A percentile compares a stretch with the other conserved stretches of the same genome.
phyloP scores from a whole-genome alignment of 2,888 invertebrate species.

The Agrochola lota region DNA sequence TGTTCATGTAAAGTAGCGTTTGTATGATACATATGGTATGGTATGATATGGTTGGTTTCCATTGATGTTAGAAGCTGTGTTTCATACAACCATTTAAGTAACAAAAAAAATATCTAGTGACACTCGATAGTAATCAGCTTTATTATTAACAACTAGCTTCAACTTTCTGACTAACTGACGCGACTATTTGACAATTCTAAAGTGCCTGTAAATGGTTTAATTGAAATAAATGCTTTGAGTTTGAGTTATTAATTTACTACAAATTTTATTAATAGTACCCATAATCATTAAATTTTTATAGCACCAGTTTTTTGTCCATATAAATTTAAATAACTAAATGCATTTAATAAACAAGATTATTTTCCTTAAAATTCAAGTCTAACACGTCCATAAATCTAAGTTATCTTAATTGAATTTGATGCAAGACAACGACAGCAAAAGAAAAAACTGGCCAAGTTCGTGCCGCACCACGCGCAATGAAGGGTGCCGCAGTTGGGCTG shows the following conservation, averaged over 20 bases:
- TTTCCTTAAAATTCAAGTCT: constrained; percentile 15
- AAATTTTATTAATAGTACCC: background rate
- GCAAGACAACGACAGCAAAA: background rate
- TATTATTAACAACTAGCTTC: no score
- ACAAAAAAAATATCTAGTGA: background rate
- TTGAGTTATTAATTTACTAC: no score
- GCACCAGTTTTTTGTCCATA: background rate
- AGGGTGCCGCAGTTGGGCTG: no score
- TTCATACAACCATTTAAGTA: background rate
- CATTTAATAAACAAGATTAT: background rate
- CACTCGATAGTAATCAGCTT: background rate
- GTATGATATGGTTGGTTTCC: no score
- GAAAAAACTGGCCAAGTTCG: no score
- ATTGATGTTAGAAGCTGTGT: background rate
- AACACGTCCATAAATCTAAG: constrained; percentile 4
- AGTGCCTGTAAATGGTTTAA: no score
- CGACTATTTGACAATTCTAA: no score
- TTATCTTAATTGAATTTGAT: constrained; percentile 1
- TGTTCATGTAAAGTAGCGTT: constrained; percentile 54
- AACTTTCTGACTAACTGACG: no score
- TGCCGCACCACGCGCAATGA: no score
- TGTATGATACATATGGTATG: background rate
- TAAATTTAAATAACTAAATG: background rate
- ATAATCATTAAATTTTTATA: background rate
- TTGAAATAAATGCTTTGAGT: no score